phyloP scores from a whole-genome alignment of 2,888 invertebrate genomes.

The Noctuana brunneofusca region DNA sequence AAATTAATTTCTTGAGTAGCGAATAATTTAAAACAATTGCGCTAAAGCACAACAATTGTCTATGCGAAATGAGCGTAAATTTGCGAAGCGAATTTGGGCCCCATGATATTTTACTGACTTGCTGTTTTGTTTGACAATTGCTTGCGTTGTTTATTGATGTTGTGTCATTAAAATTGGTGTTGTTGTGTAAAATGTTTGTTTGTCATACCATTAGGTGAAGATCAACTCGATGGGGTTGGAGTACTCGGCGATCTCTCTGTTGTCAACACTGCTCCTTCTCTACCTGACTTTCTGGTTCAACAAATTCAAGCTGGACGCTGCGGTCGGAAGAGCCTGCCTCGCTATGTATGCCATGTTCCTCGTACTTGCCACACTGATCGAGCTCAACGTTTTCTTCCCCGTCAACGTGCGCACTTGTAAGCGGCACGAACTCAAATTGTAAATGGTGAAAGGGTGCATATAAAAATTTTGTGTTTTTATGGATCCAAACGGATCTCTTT shows the following conservation, averaged over 20 bases:
- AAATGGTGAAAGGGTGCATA: constrained; percentile 40
- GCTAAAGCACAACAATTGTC: constrained; percentile 1
- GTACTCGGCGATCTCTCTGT: constrained; percentile 94
- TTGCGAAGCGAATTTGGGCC: constrained; percentile 36
- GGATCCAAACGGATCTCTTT: constrained; percentile 1
- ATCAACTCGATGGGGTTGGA: constrained; percentile 96
- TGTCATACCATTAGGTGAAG: constrained; percentile 83
- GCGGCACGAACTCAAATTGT: constrained; percentile 75
- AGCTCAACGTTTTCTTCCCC: constrained; percentile 95
- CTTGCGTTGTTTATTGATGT: background rate
- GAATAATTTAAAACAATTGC: background rate
- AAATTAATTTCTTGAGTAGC: background rate
- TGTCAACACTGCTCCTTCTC: constrained; percentile 92
- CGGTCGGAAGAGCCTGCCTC: constrained; percentile 92
- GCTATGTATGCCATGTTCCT: constrained; percentile 94
- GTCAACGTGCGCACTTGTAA: constrained; percentile 94
- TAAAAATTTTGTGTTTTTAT: constrained; percentile 10
- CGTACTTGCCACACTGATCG: constrained; percentile 93
- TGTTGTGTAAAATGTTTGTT: constrained; percentile 37
- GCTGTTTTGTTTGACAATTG: background rate
- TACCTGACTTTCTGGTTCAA: constrained; percentile 93
- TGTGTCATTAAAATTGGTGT: constrained; percentile 2
- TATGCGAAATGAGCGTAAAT: constrained; percentile 24
- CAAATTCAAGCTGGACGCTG: constrained; percentile 92
- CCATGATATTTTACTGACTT: background rate